Conservation (phyloP, 2,888 invertebrate species). For the Spodoptera exigua region DNA sequence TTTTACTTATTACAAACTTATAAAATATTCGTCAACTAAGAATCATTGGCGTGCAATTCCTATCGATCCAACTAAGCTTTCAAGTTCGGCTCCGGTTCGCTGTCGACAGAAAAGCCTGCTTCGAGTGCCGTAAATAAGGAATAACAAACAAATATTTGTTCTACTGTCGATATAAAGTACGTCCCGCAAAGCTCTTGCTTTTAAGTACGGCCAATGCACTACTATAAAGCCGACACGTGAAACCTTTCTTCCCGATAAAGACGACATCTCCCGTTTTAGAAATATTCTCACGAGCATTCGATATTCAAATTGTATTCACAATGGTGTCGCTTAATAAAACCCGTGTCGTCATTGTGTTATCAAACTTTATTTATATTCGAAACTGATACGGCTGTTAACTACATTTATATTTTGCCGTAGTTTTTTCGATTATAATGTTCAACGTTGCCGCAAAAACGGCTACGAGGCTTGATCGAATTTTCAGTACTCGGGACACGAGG, state of each 20-base stretch:
- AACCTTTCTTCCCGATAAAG: conserved; percentile 26
- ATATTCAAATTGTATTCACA: conserved; percentile 46
- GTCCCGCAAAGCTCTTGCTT: conserved; percentile 22
- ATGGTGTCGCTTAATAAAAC: conserved; percentile 26
- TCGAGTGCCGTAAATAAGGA: conserved; percentile 16
- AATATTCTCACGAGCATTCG: conserved; percentile 36
- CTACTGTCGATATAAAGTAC: conserved; percentile 8
- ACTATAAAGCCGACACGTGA: conserved; percentile 35
- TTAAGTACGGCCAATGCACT: conserved; percentile 32
- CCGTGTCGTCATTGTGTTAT: conserved; percentile 45
- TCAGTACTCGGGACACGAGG: conserved; percentile 11
- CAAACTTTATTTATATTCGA: conserved; percentile 44
- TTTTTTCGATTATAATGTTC: conserved; percentile 17
- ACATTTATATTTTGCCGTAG: conserved; percentile 31
- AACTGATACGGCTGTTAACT: conserved; percentile 44
- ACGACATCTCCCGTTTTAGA: conserved; percentile 19
- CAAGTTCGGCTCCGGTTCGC: conserved; percentile 13
- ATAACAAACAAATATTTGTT: conserved; percentile 23
- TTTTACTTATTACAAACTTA: neutral
- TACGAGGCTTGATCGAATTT: neutral
- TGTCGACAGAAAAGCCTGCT: conserved; percentile 1
- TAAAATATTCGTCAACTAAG: neutral
- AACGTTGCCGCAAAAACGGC: conserved; percentile 5
- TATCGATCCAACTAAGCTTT: conserved; percentile 21
- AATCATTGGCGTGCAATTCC: conserved; percentile 4